Conservation (phyloP, 1,140 invertebrate species). For the Globodera rostochiensis region DNA sequence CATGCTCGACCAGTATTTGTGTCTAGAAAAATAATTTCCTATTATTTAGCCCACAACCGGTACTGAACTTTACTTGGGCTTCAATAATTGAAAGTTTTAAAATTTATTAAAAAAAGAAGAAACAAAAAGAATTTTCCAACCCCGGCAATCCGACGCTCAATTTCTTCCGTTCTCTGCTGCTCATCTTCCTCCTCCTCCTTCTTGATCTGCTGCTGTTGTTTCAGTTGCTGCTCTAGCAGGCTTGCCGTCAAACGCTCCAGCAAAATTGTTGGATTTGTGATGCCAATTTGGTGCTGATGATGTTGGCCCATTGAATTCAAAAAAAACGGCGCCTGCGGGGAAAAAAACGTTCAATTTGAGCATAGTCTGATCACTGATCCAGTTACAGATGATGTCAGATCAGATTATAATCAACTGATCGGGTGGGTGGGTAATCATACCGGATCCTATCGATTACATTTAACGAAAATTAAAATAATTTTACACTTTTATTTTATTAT, state of each 20-base stretch:
- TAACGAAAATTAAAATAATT: no score
- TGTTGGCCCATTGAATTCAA: not conserved
- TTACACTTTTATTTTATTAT: no score
- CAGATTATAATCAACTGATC: no score
- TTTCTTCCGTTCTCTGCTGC: not conserved
- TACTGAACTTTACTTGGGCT: not conserved
- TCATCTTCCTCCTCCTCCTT: not conserved
- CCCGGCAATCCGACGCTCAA: not conserved
- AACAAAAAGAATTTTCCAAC: not conserved
- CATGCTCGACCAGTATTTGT: not conserved
- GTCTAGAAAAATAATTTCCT: no score
- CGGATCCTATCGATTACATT: no score
- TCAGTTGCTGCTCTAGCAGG: conserved; percentile 6
- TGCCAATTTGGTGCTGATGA: not conserved
- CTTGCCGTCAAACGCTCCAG: conserved; percentile 1
- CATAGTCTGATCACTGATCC: not conserved
- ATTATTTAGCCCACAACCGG: no score
- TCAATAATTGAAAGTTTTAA: not conserved
- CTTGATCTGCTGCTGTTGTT: not conserved
- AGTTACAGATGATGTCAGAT: not conserved
- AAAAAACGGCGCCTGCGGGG: not conserved
- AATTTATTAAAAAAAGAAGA: not conserved
- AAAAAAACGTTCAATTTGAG: not conserved
- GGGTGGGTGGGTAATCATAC: no score
- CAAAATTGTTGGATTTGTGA: not conserved